Evolutionary conservation across 1,140 invertebrate genomes (phyloP).

Genomic region (Cotesia vestalis): DNA sequence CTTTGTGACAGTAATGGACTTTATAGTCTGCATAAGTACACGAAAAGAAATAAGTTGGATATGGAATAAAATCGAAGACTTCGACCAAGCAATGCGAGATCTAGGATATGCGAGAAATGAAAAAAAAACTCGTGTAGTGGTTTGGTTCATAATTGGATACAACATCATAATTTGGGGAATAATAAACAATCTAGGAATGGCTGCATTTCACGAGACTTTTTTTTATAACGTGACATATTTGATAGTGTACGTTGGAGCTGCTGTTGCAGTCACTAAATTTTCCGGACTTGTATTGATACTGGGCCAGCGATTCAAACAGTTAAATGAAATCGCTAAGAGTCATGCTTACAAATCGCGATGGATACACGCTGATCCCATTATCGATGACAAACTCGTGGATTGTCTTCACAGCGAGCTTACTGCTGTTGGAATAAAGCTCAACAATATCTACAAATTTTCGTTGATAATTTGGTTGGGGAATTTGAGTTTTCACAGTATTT

Average conservation of each 20-base stretch:
- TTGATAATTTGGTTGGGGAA: constrained; percentile 54
- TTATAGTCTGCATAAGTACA: constrained; percentile 34
- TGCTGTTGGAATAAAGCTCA: constrained; percentile 47
- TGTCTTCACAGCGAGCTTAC: constrained; percentile 52
- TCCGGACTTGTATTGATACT: constrained; percentile 47
- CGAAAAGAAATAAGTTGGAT: constrained; percentile 44
- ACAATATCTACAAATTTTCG: constrained; percentile 48
- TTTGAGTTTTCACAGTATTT: constrained; percentile 50
- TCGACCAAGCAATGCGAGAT: constrained; percentile 46
- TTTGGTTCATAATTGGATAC: constrained; percentile 41
- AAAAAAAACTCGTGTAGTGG: constrained; percentile 31
- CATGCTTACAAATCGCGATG: constrained; percentile 32
- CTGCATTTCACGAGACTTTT: constrained; percentile 49
- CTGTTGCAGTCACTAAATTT: constrained; percentile 50
- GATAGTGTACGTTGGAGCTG: constrained; percentile 48
- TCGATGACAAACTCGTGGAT: constrained; percentile 42
- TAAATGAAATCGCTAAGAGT: constrained; percentile 47
- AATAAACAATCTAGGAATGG: constrained; percentile 51
- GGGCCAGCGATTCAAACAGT: constrained; percentile 52
- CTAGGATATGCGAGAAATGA: constrained; percentile 51
- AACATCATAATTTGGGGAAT: constrained; percentile 45
- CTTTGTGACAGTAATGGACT: constrained; percentile 38
- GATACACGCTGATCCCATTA: constrained; percentile 25
- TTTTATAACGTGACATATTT: constrained; percentile 52
- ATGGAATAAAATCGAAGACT: constrained; percentile 56